A percentile compares a stretch with the other conserved stretches of the same genome.
These are phyloP conservation scores for Hypomesus transpacificus DNA, from an alignment of 2,113 vertebrate species.

Conservation along the genomic window DNA sequence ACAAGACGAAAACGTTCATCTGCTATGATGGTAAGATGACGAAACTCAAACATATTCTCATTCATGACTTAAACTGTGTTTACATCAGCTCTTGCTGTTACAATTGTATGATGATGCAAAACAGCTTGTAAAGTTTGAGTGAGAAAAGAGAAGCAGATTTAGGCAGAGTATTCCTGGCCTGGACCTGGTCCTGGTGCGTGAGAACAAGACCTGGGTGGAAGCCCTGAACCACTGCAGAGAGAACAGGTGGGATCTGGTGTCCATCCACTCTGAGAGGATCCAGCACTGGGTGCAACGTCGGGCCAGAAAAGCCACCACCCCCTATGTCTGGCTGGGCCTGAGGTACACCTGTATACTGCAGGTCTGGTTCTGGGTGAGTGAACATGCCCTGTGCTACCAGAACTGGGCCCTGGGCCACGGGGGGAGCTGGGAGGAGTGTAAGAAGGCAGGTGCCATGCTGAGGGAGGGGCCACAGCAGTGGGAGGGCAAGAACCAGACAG, in stretches of 20 bases:
- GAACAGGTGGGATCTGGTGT: neutral
- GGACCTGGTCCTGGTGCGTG: neutral
- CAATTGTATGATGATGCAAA: too few relatives aligned
- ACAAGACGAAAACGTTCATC: too few relatives aligned
- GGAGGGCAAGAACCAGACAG: neutral
- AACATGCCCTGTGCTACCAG: neutral
- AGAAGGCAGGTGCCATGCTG: neutral
- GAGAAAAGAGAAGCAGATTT: too few relatives aligned
- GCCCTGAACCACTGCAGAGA: neutral
- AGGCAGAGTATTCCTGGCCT: too few relatives aligned
- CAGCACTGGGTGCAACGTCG: neutral
- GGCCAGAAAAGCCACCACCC: neutral
- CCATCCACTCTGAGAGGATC: neutral
- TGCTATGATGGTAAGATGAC: too few relatives aligned
- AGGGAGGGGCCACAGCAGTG: neutral
- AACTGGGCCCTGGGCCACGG: neutral
- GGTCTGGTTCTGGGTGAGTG: conserved; percentile 17
- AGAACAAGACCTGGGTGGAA: neutral
- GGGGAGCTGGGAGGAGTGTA: neutral
- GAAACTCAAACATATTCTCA: too few relatives aligned
- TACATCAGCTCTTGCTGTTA: too few relatives aligned
- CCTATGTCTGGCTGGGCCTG: conserved; percentile 14
- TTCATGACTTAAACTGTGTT: too few relatives aligned
- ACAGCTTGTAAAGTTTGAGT: too few relatives aligned
- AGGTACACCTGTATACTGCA: neutral